Conservation (phyloP, 2,113 vertebrate genomes). For the Apodemus sylvaticus region DNA sequence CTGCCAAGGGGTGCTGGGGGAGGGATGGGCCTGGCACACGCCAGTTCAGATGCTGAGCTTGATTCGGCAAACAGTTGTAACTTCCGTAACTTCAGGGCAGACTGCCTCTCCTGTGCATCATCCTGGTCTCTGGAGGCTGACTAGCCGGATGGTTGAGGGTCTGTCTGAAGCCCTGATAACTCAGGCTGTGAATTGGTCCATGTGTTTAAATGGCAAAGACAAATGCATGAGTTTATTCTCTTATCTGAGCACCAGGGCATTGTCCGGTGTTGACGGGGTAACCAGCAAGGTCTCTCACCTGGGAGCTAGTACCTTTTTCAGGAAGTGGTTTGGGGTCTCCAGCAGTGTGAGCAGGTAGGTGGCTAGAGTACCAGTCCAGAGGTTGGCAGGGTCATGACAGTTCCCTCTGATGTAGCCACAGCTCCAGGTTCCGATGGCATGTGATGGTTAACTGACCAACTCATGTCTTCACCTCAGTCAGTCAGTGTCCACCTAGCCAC, state of each 20-base stretch:
- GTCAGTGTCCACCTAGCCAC: neutral
- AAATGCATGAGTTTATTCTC: neutral
- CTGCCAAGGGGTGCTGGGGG: neutral
- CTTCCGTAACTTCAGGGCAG: neutral
- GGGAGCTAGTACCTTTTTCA: neutral
- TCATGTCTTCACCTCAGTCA: neutral
- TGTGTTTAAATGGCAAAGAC: neutral
- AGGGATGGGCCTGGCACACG: neutral
- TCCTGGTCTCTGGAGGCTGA: neutral
- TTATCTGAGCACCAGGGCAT: neutral
- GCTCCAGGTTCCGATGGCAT: neutral
- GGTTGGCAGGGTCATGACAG: neutral
- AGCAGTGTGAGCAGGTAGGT: neutral
- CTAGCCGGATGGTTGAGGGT: neutral
- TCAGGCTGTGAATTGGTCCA: neutral
- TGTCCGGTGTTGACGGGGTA: neutral
- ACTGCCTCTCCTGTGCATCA: neutral
- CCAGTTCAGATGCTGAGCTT: neutral
- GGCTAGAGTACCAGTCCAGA: neutral
- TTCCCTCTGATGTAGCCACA: neutral
- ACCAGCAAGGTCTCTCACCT: neutral
- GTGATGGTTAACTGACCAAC: neutral
- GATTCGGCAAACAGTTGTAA: neutral
- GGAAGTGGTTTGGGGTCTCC: neutral
- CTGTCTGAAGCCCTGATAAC: neutral